These are phyloP conservation scores for Caiman crocodilus DNA, from an alignment of 2,797 vertebrate genomes.

Conservation along the genomic window DNA sequence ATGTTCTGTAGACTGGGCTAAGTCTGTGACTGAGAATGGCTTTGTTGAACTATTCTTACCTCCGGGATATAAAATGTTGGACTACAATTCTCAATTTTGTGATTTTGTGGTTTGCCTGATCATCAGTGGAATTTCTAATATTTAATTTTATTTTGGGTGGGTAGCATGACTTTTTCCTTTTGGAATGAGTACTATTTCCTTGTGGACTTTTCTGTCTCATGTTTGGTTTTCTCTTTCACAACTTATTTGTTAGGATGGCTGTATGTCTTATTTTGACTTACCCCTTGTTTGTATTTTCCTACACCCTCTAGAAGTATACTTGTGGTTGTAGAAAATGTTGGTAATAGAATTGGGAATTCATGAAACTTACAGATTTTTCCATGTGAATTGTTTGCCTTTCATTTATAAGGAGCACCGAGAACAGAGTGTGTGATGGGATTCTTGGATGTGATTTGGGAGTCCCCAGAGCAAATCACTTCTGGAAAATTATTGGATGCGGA, in stretches of 20 bases:
- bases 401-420: not conserved
- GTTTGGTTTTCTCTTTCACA: not conserved
- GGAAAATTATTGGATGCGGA: not conserved
- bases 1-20: not conserved
- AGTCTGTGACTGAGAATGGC: not conserved
- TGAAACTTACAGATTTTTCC: not conserved
- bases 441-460: too few relatives aligned
- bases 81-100: not conserved
- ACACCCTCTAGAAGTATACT: not conserved
- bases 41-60: not conserved
- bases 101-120: constrained; percentile 32
- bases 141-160: constrained; percentile 29
- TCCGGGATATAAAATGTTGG: not conserved
- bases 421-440: too few relatives aligned
- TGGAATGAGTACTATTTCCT: constrained; percentile 43
- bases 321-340: not conserved
- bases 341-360: rapidly evolving
- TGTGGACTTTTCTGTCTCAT: not conserved
- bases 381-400: not conserved
- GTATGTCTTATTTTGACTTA: not conserved
- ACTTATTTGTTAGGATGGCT: not conserved
- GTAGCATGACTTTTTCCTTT: constrained; percentile 38
- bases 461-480: not conserved
- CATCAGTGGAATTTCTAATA: constrained; percentile 47
- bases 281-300: not conserved